Conservation (phyloP, 2,888 invertebrate species). For the Chalcis sispes region DNA sequence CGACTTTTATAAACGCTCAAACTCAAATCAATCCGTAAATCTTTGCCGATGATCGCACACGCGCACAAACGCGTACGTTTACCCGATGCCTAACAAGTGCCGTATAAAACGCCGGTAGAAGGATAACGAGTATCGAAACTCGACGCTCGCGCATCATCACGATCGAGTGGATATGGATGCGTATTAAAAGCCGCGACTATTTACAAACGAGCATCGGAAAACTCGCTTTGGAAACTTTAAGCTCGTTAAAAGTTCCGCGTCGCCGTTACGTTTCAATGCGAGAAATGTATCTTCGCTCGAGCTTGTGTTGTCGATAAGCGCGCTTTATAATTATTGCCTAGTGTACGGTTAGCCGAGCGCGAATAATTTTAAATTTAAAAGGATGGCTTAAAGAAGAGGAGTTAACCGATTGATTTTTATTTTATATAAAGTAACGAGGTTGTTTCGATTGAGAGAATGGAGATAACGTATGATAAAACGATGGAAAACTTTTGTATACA, state of each 20-base stretch:
- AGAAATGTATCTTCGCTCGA: too few species aligned
- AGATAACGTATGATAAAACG: constrained; percentile 34
- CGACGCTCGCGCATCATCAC: constrained; percentile 32
- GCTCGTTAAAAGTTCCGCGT: constrained; percentile 66
- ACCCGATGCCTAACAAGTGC: constrained; percentile 14
- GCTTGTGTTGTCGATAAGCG: too few species aligned
- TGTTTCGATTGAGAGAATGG: constrained; percentile 60
- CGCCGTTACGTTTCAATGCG: constrained; percentile 15
- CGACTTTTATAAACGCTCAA: too few species aligned
- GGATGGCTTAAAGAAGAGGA: not conserved
- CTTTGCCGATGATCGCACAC: constrained; percentile 16
- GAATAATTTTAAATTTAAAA: not conserved
- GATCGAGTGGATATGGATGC: constrained; percentile 37
- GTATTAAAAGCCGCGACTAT: constrained; percentile 45
- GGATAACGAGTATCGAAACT: constrained; percentile 60
- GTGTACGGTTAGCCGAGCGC: not conserved
- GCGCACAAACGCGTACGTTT: not conserved
- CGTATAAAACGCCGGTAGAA: constrained; percentile 28
- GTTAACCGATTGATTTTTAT: too few species aligned
- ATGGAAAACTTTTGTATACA: not conserved
- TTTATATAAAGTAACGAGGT: not conserved
- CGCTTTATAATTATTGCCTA: too few species aligned
- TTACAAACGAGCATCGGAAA: constrained; percentile 30
- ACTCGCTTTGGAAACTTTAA: constrained; percentile 62
- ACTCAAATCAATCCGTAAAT: constrained; percentile 31